Conservation (phyloP, 2,797 vertebrate genomes). For the Scolopax bukidnonensis region DNA sequence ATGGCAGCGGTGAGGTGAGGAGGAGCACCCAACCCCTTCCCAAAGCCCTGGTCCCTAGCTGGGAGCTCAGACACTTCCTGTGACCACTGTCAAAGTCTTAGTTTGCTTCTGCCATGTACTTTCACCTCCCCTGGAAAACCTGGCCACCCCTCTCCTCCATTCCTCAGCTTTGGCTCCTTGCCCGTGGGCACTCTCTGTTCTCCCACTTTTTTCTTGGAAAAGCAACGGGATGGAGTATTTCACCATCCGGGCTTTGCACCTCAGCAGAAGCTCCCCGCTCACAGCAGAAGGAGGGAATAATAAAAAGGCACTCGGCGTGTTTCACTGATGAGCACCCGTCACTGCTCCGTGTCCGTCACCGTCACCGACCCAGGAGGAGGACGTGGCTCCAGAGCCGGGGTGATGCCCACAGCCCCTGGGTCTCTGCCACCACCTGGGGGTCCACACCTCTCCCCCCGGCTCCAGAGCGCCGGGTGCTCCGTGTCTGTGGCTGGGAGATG, state of each 20-base stretch:
- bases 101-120: not conserved
- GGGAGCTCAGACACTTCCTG: not conserved
- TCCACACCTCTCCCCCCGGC: not conserved
- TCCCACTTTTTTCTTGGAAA: not conserved
- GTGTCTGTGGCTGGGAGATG: not conserved
- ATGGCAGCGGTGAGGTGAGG: not conserved
- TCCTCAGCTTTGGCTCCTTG: not conserved
- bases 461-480: not conserved
- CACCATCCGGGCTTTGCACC: not conserved
- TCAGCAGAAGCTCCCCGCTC: accelerated
- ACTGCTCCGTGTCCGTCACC: not conserved
- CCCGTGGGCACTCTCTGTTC: not conserved
- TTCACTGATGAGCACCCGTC: not conserved
- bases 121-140: not conserved
- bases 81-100: not conserved
- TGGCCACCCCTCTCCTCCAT: not conserved
- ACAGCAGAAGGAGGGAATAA: not conserved
- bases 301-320: not conserved
- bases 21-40: not conserved
- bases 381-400: accelerated
- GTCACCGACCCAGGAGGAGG: not conserved
- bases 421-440: not conserved
- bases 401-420: not conserved
- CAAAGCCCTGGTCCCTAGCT: accelerated
- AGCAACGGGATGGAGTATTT: not conserved